These are phyloP conservation scores for Chionomys nivalis DNA, from an alignment of 2,113 vertebrate species.

Conservation along the genomic window DNA sequence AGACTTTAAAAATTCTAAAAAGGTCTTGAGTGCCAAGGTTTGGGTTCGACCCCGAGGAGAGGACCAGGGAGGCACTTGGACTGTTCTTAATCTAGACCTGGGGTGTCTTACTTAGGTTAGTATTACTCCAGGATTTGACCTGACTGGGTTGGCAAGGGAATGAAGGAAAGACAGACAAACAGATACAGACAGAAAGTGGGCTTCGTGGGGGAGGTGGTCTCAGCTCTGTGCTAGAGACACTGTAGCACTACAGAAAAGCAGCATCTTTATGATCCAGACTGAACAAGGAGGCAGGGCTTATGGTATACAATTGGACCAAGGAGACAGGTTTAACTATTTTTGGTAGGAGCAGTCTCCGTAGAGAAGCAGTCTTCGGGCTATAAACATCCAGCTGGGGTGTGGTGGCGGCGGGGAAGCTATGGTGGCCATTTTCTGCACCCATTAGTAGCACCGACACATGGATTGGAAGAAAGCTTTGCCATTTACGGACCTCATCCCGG, in stretches of 20 bases:
- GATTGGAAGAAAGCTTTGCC: not conserved
- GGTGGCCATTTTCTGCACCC: not conserved
- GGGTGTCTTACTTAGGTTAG: too few species aligned
- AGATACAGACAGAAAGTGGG: not conserved
- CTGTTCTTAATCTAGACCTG: not conserved
- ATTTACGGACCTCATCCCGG: not conserved
- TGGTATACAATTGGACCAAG: not conserved
- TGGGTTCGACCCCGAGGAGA: not conserved
- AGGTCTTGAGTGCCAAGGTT: not conserved
- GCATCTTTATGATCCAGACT: not conserved
- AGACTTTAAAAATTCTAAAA: not conserved
- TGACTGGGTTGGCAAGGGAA: not conserved
- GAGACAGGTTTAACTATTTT: not conserved
- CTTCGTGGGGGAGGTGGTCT: not conserved
- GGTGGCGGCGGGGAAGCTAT: not conserved
- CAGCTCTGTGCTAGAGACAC: not conserved
- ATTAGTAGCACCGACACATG: not conserved
- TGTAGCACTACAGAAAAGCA: not conserved
- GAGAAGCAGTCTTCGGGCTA: not conserved
- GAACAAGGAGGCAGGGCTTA: not conserved
- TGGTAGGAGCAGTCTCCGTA: not conserved
- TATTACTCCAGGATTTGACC: not conserved
- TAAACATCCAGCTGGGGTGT: too few species aligned
- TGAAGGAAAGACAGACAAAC: not conserved
- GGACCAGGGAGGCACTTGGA: not conserved